These are phyloP conservation scores for Epistrophella euchroma DNA, from an alignment of 2,888 invertebrate species.

Conservation along the genomic window DNA sequence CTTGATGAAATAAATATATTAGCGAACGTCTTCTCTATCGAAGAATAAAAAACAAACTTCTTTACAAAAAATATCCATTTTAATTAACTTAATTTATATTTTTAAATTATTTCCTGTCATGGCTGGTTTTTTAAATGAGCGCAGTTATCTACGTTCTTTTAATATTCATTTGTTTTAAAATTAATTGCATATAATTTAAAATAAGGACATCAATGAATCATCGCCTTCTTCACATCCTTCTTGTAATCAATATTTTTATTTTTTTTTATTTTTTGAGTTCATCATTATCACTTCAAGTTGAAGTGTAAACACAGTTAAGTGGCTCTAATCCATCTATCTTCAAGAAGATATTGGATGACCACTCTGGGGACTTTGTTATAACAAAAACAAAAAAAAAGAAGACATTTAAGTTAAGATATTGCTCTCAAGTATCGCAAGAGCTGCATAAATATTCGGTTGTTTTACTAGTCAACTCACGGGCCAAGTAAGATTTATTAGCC, in stretches of 20 bases:
- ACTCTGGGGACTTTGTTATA: conserved; percentile 22
- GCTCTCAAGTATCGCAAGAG: conserved; percentile 50
- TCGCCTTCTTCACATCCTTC: background rate
- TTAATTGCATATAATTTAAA: conserved; percentile 30
- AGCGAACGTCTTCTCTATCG: background rate
- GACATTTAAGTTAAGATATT: conserved; percentile 36
- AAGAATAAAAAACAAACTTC: background rate
- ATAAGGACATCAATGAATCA: conserved; percentile 54
- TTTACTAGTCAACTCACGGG: conserved; percentile 27
- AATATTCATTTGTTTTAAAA: conserved; percentile 18
- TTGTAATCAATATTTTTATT: conserved; percentile 34
- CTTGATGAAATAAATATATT: conserved; percentile 25
- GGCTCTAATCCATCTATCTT: conserved; percentile 53
- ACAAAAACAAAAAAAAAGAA: background rate
- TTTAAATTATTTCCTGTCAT: conserved; percentile 24
- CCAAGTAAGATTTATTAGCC: conserved; percentile 61
- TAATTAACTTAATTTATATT: conserved; percentile 11
- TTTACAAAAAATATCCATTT: conserved; percentile 1
- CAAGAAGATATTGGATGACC: conserved; percentile 37
- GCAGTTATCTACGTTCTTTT: conserved; percentile 18
- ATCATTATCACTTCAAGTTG: conserved; percentile 60
- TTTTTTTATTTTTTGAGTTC: conserved; percentile 22
- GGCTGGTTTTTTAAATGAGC: conserved; percentile 1
- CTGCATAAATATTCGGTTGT: conserved; percentile 46
- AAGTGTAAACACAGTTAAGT: conserved; percentile 46